Percentiles rank a stretch among this genome's conserved stretches.
Conservation (phyloP, 2,888 invertebrate species). For the Electrophaes corylata region DNA sequence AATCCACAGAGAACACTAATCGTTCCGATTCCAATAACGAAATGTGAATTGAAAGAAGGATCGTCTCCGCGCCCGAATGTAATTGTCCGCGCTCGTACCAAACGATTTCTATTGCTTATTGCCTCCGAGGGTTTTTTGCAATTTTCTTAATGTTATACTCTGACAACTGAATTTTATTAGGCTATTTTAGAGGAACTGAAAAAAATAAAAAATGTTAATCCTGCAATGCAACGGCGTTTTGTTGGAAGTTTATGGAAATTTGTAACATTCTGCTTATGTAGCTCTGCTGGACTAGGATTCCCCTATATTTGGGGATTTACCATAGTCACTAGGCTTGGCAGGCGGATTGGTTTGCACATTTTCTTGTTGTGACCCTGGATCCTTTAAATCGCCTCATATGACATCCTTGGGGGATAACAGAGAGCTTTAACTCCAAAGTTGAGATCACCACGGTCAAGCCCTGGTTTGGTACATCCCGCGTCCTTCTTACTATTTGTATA, state of each 20-base stretch:
- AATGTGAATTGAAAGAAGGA: constrained; percentile 71
- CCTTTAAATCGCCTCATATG: too few relatives aligned
- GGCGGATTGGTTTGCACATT: too few relatives aligned
- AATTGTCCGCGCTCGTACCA: constrained; percentile 69
- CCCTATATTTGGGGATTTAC: too few relatives aligned
- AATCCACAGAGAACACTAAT: constrained; percentile 56
- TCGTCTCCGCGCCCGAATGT: constrained; percentile 64
- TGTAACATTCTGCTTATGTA: neutral
- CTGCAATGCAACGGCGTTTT: constrained; percentile 1
- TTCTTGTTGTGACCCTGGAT: too few relatives aligned
- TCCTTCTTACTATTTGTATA: too few relatives aligned
- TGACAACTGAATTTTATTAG: constrained; percentile 69
- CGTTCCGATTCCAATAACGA: constrained; percentile 68
- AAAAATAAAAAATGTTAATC: constrained; percentile 12
- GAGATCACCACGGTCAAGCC: too few relatives aligned
- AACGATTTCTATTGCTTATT: constrained; percentile 76
- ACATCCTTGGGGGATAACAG: too few relatives aligned
- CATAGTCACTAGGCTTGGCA: too few relatives aligned
- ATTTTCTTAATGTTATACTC: constrained; percentile 72
- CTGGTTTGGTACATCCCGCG: too few relatives aligned
- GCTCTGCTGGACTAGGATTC: too few relatives aligned
- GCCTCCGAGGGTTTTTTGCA: constrained; percentile 66
- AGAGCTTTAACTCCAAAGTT: too few relatives aligned
- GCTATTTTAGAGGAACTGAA: constrained; percentile 43
- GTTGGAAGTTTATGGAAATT: neutral